These are phyloP conservation scores for Lydus trimaculatus DNA, from an alignment of 2,888 invertebrate genomes.

Conservation along the genomic window DNA sequence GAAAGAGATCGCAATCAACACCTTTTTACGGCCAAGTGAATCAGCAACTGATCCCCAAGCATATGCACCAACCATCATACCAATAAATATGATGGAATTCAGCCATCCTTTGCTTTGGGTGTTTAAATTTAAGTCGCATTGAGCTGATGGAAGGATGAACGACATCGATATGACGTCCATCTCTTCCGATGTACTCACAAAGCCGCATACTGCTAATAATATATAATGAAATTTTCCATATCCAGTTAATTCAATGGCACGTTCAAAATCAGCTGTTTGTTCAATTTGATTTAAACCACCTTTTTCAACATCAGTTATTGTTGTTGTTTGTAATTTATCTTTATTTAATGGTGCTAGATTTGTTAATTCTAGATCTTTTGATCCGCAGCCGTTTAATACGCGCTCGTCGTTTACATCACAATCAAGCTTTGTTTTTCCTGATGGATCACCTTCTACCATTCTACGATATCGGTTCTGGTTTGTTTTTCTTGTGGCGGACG, in stretches of 20 bases:
- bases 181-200: conserved; percentile 94
- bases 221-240: conserved; percentile 91
- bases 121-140: conserved; percentile 88
- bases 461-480: conserved; percentile 65
- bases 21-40: conserved; percentile 84
- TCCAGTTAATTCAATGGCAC: conserved; percentile 85
- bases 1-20: conserved; percentile 87
- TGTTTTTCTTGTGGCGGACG: conserved; percentile 38
- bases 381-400: conserved; percentile 78
- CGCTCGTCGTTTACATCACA: conserved; percentile 89
- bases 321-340: conserved; percentile 55
- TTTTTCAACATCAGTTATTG: conserved; percentile 72
- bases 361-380: conserved; percentile 67
- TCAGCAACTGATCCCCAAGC: conserved; percentile 93
- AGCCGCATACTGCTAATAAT: conserved; percentile 89
- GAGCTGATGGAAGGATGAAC: conserved; percentile 91
- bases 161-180: conserved; percentile 97
- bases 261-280: conserved; percentile 77
- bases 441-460: conserved; percentile 91
- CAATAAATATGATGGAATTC: conserved; percentile 69
- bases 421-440: conserved; percentile 74
- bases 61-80: conserved; percentile 95
- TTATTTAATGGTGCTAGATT: conserved; percentile 46
- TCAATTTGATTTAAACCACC: conserved; percentile 63
- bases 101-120: conserved; percentile 86